phyloP scores from a whole-genome alignment of 1,140 invertebrate genomes.

The Brachionus angularis region DNA sequence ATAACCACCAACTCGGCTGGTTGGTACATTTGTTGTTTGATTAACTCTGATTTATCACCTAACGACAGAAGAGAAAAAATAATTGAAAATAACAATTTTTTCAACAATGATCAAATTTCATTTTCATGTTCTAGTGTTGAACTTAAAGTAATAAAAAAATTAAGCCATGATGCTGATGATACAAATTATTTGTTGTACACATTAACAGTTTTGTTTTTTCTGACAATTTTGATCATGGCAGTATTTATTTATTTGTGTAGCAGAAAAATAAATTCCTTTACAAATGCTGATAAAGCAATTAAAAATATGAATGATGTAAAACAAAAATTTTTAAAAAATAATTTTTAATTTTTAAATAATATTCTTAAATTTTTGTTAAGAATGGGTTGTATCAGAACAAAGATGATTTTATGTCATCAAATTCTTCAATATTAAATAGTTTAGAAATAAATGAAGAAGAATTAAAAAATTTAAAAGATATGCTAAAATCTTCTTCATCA shows the following conservation, averaged over 20 bases:
- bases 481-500: not conserved
- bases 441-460: conserved; percentile 38
- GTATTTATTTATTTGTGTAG: not conserved
- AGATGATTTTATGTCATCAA: too few relatives aligned
- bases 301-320: conserved; percentile 25
- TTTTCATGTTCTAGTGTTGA: conserved; percentile 39
- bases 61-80: not conserved
- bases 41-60: not conserved
- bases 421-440: too few relatives aligned
- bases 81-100: not conserved
- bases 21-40: conserved; percentile 38
- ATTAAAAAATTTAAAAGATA: conserved; percentile 22
- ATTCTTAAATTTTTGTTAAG: not conserved
- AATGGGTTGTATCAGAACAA: conserved; percentile 12
- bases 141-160: conserved; percentile 2
- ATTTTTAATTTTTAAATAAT: too few relatives aligned
- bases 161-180: not conserved
- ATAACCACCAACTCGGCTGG: not conserved
- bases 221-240: not conserved
- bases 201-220: not conserved
- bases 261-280: not conserved
- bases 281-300: conserved; percentile 1
- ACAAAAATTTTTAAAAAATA: not conserved
- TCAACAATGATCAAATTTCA: not conserved
- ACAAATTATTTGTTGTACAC: not conserved